These are phyloP conservation scores for Eristalis tenax DNA, from an alignment of 2,888 invertebrate genomes.

Conservation along the genomic window DNA sequence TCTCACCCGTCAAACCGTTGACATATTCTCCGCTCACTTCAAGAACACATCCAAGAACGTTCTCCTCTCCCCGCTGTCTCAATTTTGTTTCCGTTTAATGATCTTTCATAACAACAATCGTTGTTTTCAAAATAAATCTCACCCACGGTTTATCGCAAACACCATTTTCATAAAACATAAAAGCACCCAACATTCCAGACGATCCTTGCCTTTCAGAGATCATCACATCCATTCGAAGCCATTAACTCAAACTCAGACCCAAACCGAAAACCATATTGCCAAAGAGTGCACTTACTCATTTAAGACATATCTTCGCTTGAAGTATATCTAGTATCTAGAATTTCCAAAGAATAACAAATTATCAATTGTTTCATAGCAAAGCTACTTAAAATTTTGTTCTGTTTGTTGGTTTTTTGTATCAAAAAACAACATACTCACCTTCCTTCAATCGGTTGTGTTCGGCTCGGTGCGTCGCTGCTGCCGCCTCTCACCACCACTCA, in stretches of 20 bases:
- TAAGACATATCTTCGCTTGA: slow-evolving; percentile 14
- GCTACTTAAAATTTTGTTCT: slow-evolving; percentile 66
- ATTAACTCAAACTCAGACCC: background rate
- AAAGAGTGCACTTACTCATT: slow-evolving; percentile 53
- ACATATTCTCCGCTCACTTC: slow-evolving; percentile 7
- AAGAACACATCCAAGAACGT: slow-evolving; percentile 15
- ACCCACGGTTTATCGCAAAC: slow-evolving; percentile 40
- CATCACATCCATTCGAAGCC: slow-evolving; percentile 10
- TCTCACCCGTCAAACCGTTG: background rate
- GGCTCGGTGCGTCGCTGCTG: background rate
- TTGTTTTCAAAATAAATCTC: slow-evolving; percentile 35
- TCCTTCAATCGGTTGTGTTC: background rate
- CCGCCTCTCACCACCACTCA: background rate
- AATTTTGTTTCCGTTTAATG: background rate
- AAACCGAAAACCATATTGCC: slow-evolving; percentile 22
- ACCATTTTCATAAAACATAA: slow-evolving; percentile 7
- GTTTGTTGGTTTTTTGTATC: slow-evolving; percentile 69
- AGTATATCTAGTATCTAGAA: slow-evolving; percentile 19
- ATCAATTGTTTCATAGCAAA: slow-evolving; percentile 61
- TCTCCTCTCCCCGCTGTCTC: background rate
- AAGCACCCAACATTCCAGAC: slow-evolving; percentile 1
- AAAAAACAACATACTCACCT: slow-evolving; percentile 62
- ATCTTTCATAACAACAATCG: slow-evolving; percentile 1
- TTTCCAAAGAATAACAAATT: slow-evolving; percentile 71
- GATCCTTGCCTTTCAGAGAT: background rate